Conservation (phyloP, 1,140 invertebrate species). For the Drosophila pectinifera region DNA sequence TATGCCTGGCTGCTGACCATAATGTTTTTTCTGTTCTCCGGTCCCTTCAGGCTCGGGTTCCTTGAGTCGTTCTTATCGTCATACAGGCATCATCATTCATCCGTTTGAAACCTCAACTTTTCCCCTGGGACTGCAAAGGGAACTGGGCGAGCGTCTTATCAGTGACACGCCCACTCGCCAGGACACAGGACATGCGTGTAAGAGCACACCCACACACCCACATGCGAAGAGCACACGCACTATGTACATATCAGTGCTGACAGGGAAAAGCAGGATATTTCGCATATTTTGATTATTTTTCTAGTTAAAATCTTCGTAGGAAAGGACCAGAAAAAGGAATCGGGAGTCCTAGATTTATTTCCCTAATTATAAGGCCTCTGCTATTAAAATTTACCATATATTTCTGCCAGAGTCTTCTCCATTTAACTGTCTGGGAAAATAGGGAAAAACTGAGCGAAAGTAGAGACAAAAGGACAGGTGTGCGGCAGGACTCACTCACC, state of each 20-base stretch:
- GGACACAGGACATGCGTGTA: constrained; percentile 4
- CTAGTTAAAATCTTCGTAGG: no score
- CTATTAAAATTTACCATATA: not conserved
- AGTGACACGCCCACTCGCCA: constrained; percentile 23
- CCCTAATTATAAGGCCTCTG: not conserved
- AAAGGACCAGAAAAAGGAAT: no score
- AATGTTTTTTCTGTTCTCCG: constrained; percentile 1
- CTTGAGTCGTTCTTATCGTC: constrained; percentile 20
- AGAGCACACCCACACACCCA: not conserved
- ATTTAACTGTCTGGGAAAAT: not conserved
- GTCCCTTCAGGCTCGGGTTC: constrained; percentile 29
- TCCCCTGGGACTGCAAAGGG: constrained; percentile 5
- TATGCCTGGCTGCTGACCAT: constrained; percentile 18
- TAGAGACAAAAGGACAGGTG: constrained; percentile 9
- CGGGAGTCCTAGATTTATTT: not conserved
- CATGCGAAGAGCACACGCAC: constrained; percentile 8
- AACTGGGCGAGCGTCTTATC: constrained; percentile 23
- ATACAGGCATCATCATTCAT: constrained; percentile 35
- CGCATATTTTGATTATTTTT: not conserved
- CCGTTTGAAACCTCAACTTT: constrained; percentile 17
- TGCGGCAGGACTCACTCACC: not conserved
- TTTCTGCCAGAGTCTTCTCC: not conserved
- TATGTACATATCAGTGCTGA: not conserved
- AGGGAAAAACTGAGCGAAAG: not conserved
- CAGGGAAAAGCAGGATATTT: no score